Percentiles rank a stretch among this genome's conserved stretches.
phyloP scores from a whole-genome alignment of 2,888 invertebrate species.

The Cheilosia soror region DNA sequence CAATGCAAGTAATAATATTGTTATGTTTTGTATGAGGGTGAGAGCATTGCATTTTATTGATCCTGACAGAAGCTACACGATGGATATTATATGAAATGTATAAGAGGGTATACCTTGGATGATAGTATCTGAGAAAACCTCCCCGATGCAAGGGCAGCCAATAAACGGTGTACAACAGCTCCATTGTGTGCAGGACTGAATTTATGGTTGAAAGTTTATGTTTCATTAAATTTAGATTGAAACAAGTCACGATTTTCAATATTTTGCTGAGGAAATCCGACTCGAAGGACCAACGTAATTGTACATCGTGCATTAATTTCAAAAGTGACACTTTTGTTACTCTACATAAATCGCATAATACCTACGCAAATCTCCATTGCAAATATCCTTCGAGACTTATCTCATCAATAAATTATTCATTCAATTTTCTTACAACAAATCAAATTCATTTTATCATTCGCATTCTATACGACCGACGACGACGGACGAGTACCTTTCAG shows the following conservation, averaged over 20 bases:
- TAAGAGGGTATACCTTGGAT: no score
- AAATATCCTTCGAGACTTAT: background rate
- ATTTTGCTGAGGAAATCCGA: background rate
- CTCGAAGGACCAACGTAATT: background rate
- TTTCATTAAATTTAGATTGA: no score
- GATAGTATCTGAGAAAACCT: background rate
- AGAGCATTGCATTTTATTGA: conserved; percentile 29
- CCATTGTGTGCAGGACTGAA: no score
- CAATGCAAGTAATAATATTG: conserved; percentile 45
- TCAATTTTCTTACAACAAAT: conserved; percentile 12
- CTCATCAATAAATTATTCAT: conserved; percentile 27
- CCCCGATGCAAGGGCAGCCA: background rate
- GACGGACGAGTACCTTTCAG: background rate
- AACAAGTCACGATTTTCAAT: background rate
- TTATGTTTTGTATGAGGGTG: conserved; percentile 13
- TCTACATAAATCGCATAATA: no score
- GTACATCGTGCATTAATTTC: background rate
- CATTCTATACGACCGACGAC: background rate
- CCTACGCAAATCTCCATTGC: background rate
- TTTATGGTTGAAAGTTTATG: no score
- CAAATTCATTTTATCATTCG: background rate
- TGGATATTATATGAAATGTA: background rate
- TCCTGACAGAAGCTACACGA: background rate
- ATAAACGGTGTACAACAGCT: background rate
- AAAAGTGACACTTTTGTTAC: background rate